Conservation (phyloP, 1,140 invertebrate genomes). For the Apis laboriosa region DNA sequence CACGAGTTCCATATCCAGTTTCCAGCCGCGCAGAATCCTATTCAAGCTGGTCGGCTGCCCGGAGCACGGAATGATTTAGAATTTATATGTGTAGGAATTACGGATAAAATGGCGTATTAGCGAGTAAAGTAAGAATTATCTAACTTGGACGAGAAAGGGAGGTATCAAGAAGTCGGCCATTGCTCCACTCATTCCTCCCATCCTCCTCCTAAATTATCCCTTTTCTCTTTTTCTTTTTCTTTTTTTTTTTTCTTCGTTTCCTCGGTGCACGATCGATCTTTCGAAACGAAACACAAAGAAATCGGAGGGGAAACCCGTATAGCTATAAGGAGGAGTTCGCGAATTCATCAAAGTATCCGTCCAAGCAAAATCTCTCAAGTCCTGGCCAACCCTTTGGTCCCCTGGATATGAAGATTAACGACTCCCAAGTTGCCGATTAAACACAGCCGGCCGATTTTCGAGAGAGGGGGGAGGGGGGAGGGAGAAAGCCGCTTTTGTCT, state of each 20-base stretch:
- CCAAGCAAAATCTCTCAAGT: not conserved
- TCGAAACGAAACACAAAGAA: not conserved
- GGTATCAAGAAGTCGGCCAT: no score
- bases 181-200: not conserved
- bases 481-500: constrained; percentile 25
- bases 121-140: no score
- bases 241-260: no score
- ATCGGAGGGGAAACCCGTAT: not conserved
- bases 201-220: not conserved
- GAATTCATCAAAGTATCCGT: constrained; percentile 18
- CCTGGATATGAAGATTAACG: constrained; percentile 49
- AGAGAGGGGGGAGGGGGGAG: not conserved
- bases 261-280: not conserved
- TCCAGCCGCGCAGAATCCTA: no score
- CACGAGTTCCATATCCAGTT: no score
- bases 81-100: no score
- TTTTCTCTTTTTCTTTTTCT: not conserved
- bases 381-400: not conserved
- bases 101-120: no score
- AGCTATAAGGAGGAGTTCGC: not conserved
- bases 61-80: no score
- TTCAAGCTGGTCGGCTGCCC: no score
- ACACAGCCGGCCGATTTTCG: not conserved
- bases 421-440: constrained; percentile 42
- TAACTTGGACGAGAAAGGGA: no score